Evolutionary conservation across 2,797 vertebrate species (phyloP).

Genomic region (Paguma larvata): DNA sequence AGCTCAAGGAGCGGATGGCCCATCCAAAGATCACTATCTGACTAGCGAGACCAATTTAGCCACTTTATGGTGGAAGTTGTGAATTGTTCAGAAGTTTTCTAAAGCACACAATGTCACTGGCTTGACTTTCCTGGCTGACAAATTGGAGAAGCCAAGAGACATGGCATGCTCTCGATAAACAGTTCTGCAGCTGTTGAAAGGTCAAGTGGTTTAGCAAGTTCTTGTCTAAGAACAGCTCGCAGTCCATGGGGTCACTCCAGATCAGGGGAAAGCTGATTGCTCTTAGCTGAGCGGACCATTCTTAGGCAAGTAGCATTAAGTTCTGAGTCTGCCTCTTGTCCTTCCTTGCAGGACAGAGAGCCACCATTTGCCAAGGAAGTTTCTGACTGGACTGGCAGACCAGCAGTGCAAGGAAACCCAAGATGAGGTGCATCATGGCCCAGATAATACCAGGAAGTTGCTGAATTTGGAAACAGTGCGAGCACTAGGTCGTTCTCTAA

Average conservation of each 20-base stretch:
- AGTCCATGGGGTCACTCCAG: neutral
- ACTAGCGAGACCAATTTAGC: slow-evolving; percentile 35
- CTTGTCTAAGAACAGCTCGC: slow-evolving; percentile 59
- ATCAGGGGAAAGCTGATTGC: neutral
- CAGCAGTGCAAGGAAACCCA: neutral
- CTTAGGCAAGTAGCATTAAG: neutral
- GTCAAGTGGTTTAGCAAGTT: slow-evolving; percentile 74
- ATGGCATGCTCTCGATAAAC: slow-evolving; percentile 57
- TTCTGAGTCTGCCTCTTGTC: neutral
- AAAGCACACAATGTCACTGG: slow-evolving; percentile 67
- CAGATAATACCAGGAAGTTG: neutral
- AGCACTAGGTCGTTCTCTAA: neutral
- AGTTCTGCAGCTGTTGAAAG: slow-evolving; percentile 70
- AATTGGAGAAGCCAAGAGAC: neutral
- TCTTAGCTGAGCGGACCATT: neutral
- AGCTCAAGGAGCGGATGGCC: neutral
- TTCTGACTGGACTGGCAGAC: neutral
- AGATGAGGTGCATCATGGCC: neutral
- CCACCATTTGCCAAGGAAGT: neutral
- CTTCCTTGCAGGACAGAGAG: neutral
- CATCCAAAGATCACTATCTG: slow-evolving; percentile 29
- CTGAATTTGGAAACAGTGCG: neutral
- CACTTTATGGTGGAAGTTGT: slow-evolving; percentile 55
- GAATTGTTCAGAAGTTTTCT: slow-evolving; percentile 57
- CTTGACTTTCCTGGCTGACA: slow-evolving; percentile 56